These are phyloP conservation scores for Cerastis leucographa DNA, from an alignment of 2,888 invertebrate species.

Conservation along the genomic window DNA sequence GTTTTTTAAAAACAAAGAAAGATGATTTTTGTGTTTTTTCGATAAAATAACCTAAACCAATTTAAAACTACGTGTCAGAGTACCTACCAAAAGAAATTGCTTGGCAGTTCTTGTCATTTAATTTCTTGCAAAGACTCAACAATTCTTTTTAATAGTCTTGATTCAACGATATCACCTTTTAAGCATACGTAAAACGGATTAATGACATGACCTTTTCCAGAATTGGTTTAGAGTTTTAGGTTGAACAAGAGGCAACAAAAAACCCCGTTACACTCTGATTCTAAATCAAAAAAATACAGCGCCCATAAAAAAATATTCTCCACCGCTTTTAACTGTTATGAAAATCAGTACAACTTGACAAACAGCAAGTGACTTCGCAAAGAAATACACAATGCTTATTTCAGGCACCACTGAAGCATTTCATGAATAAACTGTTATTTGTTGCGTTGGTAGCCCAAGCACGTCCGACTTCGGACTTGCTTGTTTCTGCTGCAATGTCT, in stretches of 20 bases:
- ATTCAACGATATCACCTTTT: too few relatives aligned
- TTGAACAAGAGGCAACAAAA: background rate
- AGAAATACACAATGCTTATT: constrained; percentile 27
- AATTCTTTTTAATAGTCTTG: background rate
- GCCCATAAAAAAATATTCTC: constrained; percentile 4
- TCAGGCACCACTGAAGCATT: constrained; percentile 31
- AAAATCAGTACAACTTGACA: constrained; percentile 2
- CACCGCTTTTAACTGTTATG: background rate
- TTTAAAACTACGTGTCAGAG: background rate
- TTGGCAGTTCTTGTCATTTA: background rate
- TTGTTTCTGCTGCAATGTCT: constrained; percentile 52
- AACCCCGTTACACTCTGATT: background rate
- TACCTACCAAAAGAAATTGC: background rate
- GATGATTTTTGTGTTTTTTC: background rate
- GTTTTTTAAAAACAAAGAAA: too few relatives aligned
- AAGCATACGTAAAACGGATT: background rate
- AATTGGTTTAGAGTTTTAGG: background rate
- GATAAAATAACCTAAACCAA: too few relatives aligned
- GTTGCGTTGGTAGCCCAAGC: constrained; percentile 43
- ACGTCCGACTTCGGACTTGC: constrained; percentile 53
- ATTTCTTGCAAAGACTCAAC: background rate
- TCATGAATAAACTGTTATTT: constrained; percentile 49
- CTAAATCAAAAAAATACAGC: background rate
- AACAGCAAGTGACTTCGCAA: constrained; percentile 14
- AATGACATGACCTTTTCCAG: background rate